These are phyloP conservation scores for Chamaea fasciata DNA, from an alignment of 2,113 vertebrate genomes.

Conservation along the genomic window DNA sequence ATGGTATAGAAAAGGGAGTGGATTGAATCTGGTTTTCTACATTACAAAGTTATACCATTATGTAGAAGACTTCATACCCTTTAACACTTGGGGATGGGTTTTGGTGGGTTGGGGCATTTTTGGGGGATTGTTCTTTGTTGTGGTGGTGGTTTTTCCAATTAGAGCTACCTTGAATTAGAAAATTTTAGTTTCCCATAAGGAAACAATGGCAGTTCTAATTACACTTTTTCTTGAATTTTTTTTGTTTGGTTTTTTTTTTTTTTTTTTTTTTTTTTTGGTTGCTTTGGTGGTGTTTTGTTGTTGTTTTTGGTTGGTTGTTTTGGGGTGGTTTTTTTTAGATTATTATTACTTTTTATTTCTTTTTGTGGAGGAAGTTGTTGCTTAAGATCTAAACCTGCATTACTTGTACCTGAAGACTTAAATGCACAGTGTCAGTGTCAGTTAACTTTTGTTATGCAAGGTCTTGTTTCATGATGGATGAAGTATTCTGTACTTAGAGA, in stretches of 20 bases:
- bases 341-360: neutral
- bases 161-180: neutral
- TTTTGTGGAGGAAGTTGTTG: neutral
- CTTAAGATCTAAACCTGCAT: neutral
- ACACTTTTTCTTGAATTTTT: neutral
- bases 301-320: neutral
- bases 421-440: neutral
- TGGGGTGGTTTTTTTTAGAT: no score
- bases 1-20: neutral
- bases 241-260: neutral
- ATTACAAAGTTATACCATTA: neutral
- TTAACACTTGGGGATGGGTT: neutral
- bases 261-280: neutral
- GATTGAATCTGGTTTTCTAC: neutral
- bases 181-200: neutral
- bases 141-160: neutral
- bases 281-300: neutral
- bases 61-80: neutral
- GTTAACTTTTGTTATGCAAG: neutral
- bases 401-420: neutral
- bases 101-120: neutral
- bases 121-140: neutral
- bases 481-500: neutral
- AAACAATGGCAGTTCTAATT: neutral
- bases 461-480: neutral